phyloP scores from a whole-genome alignment of 2,113 vertebrate genomes.

The Hippocampus guttulatus region DNA sequence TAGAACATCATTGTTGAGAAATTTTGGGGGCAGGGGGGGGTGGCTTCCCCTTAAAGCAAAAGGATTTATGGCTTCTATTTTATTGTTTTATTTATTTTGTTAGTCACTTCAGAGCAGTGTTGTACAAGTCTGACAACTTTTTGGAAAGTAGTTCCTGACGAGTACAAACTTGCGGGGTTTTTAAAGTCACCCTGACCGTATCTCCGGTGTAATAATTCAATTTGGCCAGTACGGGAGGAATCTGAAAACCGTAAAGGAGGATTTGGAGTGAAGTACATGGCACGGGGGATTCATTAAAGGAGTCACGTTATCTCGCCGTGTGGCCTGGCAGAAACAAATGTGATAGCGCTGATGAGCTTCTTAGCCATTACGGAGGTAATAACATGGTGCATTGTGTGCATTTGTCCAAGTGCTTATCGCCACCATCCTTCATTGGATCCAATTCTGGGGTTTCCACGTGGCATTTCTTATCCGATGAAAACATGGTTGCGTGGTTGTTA shows the following conservation, averaged over 20 bases:
- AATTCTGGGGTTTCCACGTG: conserved; percentile 12
- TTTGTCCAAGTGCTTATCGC: conserved; percentile 40
- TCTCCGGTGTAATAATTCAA: conserved; percentile 58
- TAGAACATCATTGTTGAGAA: no score
- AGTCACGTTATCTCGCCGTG: conserved; percentile 57
- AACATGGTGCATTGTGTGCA: conserved; percentile 32
- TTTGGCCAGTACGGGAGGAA: conserved; percentile 50
- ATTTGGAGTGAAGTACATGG: conserved; percentile 58
- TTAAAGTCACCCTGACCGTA: conserved; percentile 62
- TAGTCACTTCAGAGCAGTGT: background rate
- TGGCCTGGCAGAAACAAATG: conserved; percentile 60
- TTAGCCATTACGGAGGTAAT: conserved; percentile 57
- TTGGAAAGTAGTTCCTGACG: conserved; percentile 4
- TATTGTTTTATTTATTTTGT: background rate
- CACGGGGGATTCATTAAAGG: conserved; percentile 42
- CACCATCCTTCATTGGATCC: conserved; percentile 20
- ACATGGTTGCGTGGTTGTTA: background rate
- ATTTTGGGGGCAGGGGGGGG: no score
- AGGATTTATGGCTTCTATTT: background rate
- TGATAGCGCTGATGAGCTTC: conserved; percentile 60
- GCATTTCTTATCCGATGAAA: conserved; percentile 17
- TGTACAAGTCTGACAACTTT: background rate
- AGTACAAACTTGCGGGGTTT: conserved; percentile 29
- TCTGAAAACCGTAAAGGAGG: conserved; percentile 55
- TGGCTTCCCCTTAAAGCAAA: no score